phyloP scores from a whole-genome alignment of 2,113 vertebrate genomes.

The Hippolais icterina region DNA sequence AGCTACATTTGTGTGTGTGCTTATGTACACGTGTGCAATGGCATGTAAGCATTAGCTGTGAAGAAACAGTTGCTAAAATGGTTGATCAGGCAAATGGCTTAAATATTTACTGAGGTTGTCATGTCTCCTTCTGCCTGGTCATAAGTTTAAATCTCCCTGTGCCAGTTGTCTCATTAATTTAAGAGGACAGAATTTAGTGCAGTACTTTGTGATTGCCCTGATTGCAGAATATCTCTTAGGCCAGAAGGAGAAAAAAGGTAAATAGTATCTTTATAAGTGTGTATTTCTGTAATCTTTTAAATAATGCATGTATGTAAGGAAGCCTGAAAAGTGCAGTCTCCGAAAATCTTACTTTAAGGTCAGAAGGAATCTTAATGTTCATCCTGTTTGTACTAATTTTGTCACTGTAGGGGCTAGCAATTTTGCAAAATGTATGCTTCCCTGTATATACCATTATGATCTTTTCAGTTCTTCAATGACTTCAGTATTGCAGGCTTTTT shows the following conservation, averaged over 20 bases:
- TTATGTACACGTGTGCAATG: neutral
- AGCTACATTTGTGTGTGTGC: neutral
- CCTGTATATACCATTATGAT: neutral
- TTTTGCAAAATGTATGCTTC: slow-evolving; percentile 15
- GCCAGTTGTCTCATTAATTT: slow-evolving; percentile 56
- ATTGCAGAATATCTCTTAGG: slow-evolving; percentile 32
- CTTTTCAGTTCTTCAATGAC: slow-evolving; percentile 51
- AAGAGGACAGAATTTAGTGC: slow-evolving; percentile 47
- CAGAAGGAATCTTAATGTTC: slow-evolving; percentile 37
- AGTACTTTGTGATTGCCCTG: slow-evolving; percentile 38
- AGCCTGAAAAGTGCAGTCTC: slow-evolving; percentile 7
- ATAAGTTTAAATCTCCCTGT: slow-evolving; percentile 49
- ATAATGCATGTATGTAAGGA: slow-evolving; percentile 16
- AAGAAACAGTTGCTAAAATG: slow-evolving; percentile 22
- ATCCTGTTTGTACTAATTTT: slow-evolving; percentile 13
- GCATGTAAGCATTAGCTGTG: neutral
- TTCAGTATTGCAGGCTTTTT: slow-evolving; percentile 7
- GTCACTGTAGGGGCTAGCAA: slow-evolving; percentile 2
- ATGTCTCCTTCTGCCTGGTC: slow-evolving; percentile 34
- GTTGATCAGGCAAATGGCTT: slow-evolving; percentile 53
- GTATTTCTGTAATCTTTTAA: slow-evolving; percentile 34
- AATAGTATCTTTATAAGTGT: slow-evolving; percentile 31
- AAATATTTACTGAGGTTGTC: slow-evolving; percentile 58
- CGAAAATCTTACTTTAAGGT: slow-evolving; percentile 7
- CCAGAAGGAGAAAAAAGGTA: slow-evolving; percentile 18